Conservation (phyloP, 2,113 vertebrate genomes). For the Turdus rufiventris region DNA sequence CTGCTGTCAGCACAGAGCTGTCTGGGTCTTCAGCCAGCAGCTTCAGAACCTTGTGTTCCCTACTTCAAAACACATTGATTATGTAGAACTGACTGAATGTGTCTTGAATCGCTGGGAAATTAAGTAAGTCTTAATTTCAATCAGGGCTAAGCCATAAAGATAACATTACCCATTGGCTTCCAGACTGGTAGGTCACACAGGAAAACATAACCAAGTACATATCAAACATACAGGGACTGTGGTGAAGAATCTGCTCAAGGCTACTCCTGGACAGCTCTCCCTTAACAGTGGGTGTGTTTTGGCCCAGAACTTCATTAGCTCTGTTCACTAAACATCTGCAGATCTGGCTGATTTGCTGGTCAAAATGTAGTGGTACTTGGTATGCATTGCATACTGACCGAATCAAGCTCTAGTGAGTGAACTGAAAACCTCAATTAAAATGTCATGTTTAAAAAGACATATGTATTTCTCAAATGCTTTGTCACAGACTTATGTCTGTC, state of each 20-base stretch:
- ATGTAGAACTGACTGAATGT: background rate
- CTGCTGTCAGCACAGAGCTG: background rate
- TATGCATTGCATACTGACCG: background rate
- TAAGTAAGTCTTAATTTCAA: background rate
- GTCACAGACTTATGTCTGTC: background rate
- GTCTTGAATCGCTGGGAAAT: background rate
- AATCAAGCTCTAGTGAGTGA: background rate
- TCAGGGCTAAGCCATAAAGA: background rate
- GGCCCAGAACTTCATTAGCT: background rate
- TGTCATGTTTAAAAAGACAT: background rate
- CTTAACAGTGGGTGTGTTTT: background rate
- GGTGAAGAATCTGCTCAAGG: background rate
- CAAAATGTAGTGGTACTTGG: background rate
- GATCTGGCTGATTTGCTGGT: background rate
- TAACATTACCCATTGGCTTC: background rate
- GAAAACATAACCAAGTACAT: background rate
- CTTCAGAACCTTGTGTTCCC: background rate
- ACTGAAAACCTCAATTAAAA: background rate
- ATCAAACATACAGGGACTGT: background rate
- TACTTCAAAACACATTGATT: background rate
- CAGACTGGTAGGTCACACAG: background rate
- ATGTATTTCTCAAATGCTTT: background rate
- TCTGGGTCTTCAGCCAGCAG: background rate
- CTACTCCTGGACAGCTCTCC: background rate
- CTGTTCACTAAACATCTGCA: background rate